These are phyloP conservation scores for Cataglyphis albicans DNA, from an alignment of 2,888 invertebrate species.

Conservation along the genomic window DNA sequence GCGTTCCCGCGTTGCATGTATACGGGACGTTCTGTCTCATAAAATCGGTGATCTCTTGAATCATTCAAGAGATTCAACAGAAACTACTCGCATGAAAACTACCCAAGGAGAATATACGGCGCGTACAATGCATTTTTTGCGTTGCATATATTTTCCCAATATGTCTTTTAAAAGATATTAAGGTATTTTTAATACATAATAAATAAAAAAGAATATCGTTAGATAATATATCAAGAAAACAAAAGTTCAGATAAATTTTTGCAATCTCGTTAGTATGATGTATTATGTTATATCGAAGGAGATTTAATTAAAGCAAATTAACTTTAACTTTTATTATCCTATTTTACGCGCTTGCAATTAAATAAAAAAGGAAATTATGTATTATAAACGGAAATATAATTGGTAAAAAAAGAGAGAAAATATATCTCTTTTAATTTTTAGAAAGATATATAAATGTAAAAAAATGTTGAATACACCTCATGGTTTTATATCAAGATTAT, in stretches of 20 bases:
- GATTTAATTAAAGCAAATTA: neutral
- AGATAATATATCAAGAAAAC: neutral
- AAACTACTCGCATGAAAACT: conserved; percentile 22
- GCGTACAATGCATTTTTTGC: neutral
- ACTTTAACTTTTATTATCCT: neutral
- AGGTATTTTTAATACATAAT: neutral
- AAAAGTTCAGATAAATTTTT: neutral
- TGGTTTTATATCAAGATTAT: neutral
- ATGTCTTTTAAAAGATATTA: neutral
- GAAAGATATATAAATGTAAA: neutral
- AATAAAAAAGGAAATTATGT: neutral
- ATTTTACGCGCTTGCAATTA: neutral
- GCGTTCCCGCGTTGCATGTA: conserved; percentile 6
- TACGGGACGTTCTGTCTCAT: conserved; percentile 32
- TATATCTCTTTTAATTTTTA: neutral
- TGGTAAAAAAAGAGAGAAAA: neutral
- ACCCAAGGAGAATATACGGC: neutral
- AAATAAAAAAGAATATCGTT: neutral
- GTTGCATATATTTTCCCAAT: conserved; percentile 8
- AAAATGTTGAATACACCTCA: neutral
- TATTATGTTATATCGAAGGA: neutral
- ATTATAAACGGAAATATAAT: neutral
- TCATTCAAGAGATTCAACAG: neutral
- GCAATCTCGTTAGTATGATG: neutral
- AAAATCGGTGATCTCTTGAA: conserved; percentile 43